Percentiles rank a stretch among this genome's conserved stretches.
These are phyloP conservation scores for Dascyllus trimaculatus DNA, from an alignment of 2,113 vertebrate genomes.

Conservation along the genomic window DNA sequence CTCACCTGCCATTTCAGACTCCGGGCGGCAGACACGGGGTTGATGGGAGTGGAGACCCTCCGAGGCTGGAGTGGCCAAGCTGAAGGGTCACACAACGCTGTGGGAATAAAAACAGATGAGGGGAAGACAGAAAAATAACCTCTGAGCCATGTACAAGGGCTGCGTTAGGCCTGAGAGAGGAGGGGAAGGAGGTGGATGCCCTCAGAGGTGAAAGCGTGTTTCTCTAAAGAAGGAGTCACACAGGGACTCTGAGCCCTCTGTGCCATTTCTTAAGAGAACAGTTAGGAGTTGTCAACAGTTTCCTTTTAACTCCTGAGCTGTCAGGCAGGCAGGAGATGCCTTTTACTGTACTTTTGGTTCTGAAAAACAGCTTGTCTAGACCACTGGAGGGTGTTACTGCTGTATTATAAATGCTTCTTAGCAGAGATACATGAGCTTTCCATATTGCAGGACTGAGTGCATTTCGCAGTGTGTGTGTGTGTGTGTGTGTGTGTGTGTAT, in stretches of 20 bases:
- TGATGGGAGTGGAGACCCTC: conserved; percentile 47
- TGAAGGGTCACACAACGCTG: conserved; percentile 39
- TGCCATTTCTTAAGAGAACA: conserved; percentile 43
- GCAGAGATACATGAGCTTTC: conserved; percentile 30
- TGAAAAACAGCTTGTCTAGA: conserved; percentile 34
- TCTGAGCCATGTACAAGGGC: conserved; percentile 34
- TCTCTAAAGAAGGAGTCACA: conserved; percentile 26
- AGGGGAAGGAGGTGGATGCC: conserved; percentile 4
- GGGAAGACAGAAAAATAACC: not conserved
- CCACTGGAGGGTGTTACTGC: conserved; percentile 26
- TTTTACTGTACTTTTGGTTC: conserved; percentile 19
- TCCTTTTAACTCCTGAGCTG: conserved; percentile 24
- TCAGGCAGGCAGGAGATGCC: conserved; percentile 6
- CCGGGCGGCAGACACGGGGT: conserved; percentile 13
- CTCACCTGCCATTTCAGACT: conserved; percentile 44
- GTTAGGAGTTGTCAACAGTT: conserved; percentile 46
- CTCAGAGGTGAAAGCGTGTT: conserved; percentile 18
- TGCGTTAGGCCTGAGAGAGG: conserved; percentile 35
- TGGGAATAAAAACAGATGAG: conserved; percentile 43
- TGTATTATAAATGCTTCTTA: conserved; percentile 38
- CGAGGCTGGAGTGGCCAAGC: conserved; percentile 13
- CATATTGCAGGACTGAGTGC: conserved; percentile 15
- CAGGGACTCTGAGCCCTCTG: conserved; percentile 8
- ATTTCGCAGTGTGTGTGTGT: not conserved
- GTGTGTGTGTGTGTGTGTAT: not conserved